Base-by-base conservation (phyloP, 2,888 invertebrate genomes). In the Thecocarcelia acutangulata region DNA sequence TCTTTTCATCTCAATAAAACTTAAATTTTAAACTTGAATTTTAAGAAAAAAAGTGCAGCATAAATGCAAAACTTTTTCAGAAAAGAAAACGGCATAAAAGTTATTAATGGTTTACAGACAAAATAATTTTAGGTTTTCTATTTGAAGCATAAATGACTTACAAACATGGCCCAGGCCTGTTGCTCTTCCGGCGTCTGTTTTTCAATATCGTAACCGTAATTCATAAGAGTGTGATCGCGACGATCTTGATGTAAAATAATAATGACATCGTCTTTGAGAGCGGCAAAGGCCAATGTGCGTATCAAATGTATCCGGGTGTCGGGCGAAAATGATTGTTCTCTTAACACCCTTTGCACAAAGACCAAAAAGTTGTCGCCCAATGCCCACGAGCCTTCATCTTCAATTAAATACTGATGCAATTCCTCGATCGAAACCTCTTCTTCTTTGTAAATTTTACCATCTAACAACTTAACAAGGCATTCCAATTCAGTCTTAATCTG, bases 341-440 rank as follows among this genome's bases (percentile, higher is more conserved):
- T 92, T 40, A 95, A 90, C 54, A 95, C 90, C 73, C 94, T 92
- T 73, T 94, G 90, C 77, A 97, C 93, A 89, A 97, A 96, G 72
- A 93, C 92, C 54, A 97, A 93, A 91, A 97, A 97, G 86, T 95
- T 95, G 87, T 97, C 97, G 11, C 97, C 96, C 21, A 97, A 92
- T 74, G 97, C 96, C 97, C 97, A 97, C 87, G 96, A 96, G 75
- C 97, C 97, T 89, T 97, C 97, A 86, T 96, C 96, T 85, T 95
- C 95, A 85, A 97, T 92, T 90, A 97, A 93, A 91, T 97, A 97
- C 90, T 96, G 96, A 88, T 95, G 94, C 86, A 97, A 91, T 91
- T 97, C 97, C 86, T 95, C 94, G 88, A 97, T 91, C 85, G 94
- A 95, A 54, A 88, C 85, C 87, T 93, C 93, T 89, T 97, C 97